Base-by-base conservation (phyloP, 2,888 invertebrate species). In the Neocrepidodera transversa region DNA sequence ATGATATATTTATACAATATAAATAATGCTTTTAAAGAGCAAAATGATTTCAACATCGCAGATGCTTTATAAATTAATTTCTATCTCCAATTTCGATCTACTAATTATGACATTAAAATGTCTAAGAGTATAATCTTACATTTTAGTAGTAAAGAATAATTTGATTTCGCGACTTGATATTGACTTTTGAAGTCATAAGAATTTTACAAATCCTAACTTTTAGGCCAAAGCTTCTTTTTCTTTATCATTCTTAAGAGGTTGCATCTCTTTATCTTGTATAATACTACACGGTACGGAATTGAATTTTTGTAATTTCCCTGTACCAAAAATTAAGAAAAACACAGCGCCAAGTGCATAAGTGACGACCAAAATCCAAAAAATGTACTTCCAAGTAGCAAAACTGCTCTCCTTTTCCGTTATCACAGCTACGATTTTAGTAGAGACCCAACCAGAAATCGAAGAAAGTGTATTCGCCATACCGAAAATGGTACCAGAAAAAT, bases 401-500 rank as follows among this genome's bases (percentile, higher is more conserved):
- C 88, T 88, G 81, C 90, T 87, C 69, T 91, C 84, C 7, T 87
- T 80, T 61, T 87, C 85, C 1, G 92, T 93, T 16, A 93, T 81
- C 49, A 85, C 83, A 10, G 91, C 93, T 16, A 93, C 92, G 85
- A 93, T 90, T 79, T 86, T 86, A 0, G 92, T 88, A 6, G 92
- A 92, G 0, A 93, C 76, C 81, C 89, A 92, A 0, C 93, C 93
- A 5, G 92, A 91, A 50, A 91, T 82, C 0, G 93, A 93, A 0
- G 92, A 92, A 54, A 93, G 78, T 0, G 92, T 92, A 74, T 93
- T 93, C n/a, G 93, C 92, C 82, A 94, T 82, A 32, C 93, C 93
- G 77, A 93, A 93, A 64, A 94, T 92, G 1, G 93, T 93, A 0
- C 94, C 91, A 57, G 92, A 91, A 75, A 92, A 94, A 77, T 93